Base-by-base conservation (phyloP, 2,797 vertebrate species). In the Myotis findleyi region DNA sequence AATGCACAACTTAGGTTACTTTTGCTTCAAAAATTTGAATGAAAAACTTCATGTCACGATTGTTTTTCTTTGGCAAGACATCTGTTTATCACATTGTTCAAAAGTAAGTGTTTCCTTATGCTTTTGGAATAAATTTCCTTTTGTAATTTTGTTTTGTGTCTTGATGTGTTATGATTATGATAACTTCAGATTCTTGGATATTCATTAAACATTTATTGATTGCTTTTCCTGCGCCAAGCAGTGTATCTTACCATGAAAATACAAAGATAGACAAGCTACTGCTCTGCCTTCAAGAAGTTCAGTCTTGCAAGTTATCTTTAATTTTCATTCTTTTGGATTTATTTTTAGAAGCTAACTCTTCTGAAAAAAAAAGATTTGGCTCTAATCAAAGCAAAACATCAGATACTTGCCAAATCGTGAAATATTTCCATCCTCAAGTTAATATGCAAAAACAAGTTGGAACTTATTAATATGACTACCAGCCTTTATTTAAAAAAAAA, bases 81-180 rank as follows among this genome's bases (percentile, higher is more conserved):
- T 96, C 97, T 97, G 94, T 97, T 97, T 76, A 81, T 94, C 96
- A 97, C 93, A 97, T 97, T 97, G 96, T 98, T 98, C 95, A 98
- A 97, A 96, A 98, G 98, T 98, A 98, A 97, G 98, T 98, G 97
- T 98, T 98, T 97, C 98, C 97, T 97, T 96, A 98, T 55, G 97
- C 97, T 98, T 98, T 98, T 98, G 98, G 97, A 98, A 98, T 98
- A 99, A 98, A 98, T 98, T 97, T 98, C 97, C 97, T 98, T 98
- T 98, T 98, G 97, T 98, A 98, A 98, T 98, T 98, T 98, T 98
- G 98, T 97, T 97, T 98, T 88, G 93, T 96, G 98, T 95, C 97
- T 98, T 95, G 49, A 96, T 97, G 97, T 97, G 97, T 98, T 94
- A 91, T 90, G 49, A 95, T 97, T 97, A 87, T 80, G 38, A 16